phyloP scores from a whole-genome alignment of 2,888 invertebrate genomes.

The Muschampia plurimacula region DNA sequence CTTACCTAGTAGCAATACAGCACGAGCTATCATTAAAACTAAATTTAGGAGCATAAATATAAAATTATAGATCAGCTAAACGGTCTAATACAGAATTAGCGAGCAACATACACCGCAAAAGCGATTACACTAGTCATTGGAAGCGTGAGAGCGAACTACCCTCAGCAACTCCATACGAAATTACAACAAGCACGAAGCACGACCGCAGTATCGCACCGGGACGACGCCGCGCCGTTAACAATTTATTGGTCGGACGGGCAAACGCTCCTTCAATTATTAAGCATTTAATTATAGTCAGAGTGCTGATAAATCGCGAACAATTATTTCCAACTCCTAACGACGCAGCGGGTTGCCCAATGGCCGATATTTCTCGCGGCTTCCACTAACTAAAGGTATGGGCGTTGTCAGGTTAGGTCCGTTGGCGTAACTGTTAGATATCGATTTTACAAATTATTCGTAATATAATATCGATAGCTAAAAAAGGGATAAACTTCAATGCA shows the following conservation, averaged over 20 bases:
- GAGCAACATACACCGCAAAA: conserved; percentile 65
- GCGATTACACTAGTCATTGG: conserved; percentile 69
- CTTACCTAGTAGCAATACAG: neutral
- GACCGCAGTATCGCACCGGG: conserved; percentile 67
- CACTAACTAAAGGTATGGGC: conserved; percentile 49
- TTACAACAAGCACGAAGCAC: conserved; percentile 77
- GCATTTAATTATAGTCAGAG: conserved; percentile 77
- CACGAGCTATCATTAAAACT: conserved; percentile 5
- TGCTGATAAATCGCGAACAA: conserved; percentile 75
- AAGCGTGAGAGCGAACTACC: conserved; percentile 80
- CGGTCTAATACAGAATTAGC: conserved; percentile 49
- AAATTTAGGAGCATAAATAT: conserved; percentile 26
- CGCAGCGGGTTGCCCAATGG: conserved; percentile 73
- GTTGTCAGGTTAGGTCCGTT: conserved; percentile 26
- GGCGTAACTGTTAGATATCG: conserved; percentile 21
- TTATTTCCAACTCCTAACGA: conserved; percentile 78
- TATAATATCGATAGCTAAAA: conserved; percentile 7
- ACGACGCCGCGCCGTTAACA: conserved; percentile 54
- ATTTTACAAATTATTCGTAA: conserved; percentile 34
- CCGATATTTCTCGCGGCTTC: conserved; percentile 68
- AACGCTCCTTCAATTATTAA: conserved; percentile 78
- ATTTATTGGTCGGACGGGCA: conserved; percentile 69
- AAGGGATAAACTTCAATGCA: neutral
- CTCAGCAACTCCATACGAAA: conserved; percentile 70
- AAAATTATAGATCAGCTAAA: conserved; percentile 38